Percentiles rank a stretch among this genome's conserved stretches.
Conservation (phyloP, 2,797 vertebrate genomes). For the Lacerta agilis region DNA sequence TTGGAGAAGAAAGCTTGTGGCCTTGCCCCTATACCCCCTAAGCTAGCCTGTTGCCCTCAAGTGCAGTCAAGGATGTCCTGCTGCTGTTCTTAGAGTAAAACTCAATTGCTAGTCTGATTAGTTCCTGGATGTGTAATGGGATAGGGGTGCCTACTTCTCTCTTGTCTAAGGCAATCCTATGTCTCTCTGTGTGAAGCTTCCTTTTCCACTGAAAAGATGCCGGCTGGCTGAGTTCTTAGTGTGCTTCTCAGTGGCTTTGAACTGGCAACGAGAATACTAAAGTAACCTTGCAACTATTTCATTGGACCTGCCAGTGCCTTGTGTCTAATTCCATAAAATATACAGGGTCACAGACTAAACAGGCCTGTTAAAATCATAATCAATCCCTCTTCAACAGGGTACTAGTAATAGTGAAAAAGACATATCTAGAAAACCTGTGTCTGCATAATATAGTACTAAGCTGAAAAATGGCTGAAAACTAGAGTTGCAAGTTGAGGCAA, state of each 20-base stretch:
- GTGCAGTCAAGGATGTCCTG: no score
- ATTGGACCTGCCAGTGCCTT: background rate
- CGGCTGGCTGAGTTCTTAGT: no score
- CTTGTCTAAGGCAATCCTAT: no score
- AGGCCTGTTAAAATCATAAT: no score
- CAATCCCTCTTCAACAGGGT: no score
- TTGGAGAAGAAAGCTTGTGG: no score
- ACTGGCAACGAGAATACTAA: background rate
- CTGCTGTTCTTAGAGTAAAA: no score
- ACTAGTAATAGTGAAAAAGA: background rate
- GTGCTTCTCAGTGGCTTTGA: background rate
- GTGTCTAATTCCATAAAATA: background rate
- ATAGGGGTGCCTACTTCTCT: no score
- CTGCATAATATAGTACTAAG: background rate
- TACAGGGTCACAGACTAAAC: background rate
- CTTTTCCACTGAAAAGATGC: background rate
- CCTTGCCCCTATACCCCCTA: no score
- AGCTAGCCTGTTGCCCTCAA: no score
- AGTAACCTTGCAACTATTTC: accelerated
- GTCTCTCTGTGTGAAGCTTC: background rate
- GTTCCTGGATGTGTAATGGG: no score
- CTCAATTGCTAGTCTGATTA: no score
- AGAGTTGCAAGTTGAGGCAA: accelerated
- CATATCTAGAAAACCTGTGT: background rate
- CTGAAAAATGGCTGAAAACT: background rate